A percentile compares a stretch with the other conserved stretches of the same genome.
Evolutionary conservation across 2,113 vertebrate genomes (phyloP).

Genomic region (Galeopterus variegatus): DNA sequence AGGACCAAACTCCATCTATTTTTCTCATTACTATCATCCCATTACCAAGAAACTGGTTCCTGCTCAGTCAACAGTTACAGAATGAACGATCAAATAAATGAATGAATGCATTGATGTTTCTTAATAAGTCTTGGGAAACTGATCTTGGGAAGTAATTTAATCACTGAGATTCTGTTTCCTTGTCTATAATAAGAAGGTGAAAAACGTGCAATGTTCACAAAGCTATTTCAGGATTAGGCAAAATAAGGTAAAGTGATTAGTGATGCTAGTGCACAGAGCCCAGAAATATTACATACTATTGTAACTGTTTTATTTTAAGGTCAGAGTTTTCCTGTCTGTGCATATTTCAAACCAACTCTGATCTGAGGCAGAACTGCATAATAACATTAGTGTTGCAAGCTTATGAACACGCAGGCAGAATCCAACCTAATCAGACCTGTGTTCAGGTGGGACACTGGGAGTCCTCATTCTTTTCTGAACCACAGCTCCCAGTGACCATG

Average conservation of each 20-base stretch:
- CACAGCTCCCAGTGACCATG: rapidly evolving
- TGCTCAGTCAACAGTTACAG: neutral
- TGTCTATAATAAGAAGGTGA: neutral
- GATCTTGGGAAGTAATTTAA: neutral
- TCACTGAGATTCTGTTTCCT: neutral
- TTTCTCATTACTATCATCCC: neutral
- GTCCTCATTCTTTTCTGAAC: neutral
- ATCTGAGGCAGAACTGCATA: rapidly evolving
- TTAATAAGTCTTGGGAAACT: neutral
- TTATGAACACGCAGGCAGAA: rapidly evolving
- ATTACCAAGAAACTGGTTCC: neutral
- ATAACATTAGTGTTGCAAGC: no score
- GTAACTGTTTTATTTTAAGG: rapidly evolving
- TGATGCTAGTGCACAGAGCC: neutral
- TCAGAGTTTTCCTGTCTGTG: neutral
- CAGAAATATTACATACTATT: rapidly evolving
- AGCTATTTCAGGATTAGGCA: neutral
- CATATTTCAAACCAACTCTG: neutral
- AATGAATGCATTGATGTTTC: no score
- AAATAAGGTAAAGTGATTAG: neutral
- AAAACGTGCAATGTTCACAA: neutral
- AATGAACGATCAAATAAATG: neutral
- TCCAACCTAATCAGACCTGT: neutral
- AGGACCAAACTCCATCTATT: neutral
- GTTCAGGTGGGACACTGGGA: rapidly evolving